Evolutionary conservation across 2,113 vertebrate genomes (phyloP).

Genomic region (Takifugu flavidus): DNA sequence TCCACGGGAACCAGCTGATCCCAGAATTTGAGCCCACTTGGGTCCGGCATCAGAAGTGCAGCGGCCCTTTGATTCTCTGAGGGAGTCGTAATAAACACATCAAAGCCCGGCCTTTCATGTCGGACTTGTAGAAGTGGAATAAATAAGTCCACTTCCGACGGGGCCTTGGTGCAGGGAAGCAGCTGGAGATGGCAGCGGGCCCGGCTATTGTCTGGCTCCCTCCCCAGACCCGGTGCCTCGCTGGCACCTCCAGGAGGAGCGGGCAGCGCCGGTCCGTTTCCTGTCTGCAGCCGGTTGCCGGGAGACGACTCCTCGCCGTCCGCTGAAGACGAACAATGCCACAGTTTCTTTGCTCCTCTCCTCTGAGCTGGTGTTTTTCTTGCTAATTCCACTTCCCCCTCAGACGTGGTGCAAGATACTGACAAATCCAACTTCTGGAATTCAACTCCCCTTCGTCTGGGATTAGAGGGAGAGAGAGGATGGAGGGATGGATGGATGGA

Average conservation of each 20-base stretch:
- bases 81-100: conserved; percentile 61
- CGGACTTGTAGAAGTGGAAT: conserved; percentile 52
- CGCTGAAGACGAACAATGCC: conserved; percentile 28
- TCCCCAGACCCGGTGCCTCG: conserved; percentile 44
- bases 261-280: conserved; percentile 7
- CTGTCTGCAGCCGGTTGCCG: no score
- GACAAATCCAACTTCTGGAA: conserved; percentile 67
- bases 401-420: conserved; percentile 63
- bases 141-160: conserved; percentile 59
- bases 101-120: conserved; percentile 58
- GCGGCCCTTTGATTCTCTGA: conserved; percentile 47
- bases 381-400: conserved; percentile 54
- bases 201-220: conserved; percentile 65
- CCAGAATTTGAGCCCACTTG: conserved; percentile 17
- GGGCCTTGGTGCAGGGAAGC: conserved; percentile 60
- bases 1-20: conserved; percentile 33
- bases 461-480: conserved; percentile 59
- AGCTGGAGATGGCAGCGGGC: conserved; percentile 65
- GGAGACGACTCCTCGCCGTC: conserved; percentile 4
- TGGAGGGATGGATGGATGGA: conserved; percentile 21
- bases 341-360: conserved; percentile 27
- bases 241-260: conserved; percentile 34
- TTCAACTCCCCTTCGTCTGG: conserved; percentile 62
- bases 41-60: conserved; percentile 39
- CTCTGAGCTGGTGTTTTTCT: conserved; percentile 28